A percentile compares a stretch with the other conserved stretches of the same genome.
Evolutionary conservation across 2,113 vertebrate species (phyloP).

Genomic region (Calypte anna): DNA sequence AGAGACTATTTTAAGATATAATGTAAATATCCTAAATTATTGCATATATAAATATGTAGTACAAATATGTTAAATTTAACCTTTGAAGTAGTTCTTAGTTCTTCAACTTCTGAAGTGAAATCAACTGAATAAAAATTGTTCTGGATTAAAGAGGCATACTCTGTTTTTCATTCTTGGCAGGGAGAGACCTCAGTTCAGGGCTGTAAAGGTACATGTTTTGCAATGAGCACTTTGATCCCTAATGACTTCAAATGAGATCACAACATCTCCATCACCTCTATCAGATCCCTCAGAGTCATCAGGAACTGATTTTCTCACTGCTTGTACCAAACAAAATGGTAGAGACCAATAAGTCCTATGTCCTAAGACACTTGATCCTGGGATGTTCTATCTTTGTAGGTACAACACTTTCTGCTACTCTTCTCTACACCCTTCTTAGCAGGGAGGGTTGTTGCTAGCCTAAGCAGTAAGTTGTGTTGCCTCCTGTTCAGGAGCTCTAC

Average conservation of each 20-base stretch:
- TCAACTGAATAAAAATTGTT: neutral
- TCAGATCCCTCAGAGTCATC: neutral
- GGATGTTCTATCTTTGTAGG: neutral
- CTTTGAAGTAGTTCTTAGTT: conserved; percentile 29
- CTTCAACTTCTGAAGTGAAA: neutral
- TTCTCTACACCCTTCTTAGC: neutral
- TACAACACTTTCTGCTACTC: neutral
- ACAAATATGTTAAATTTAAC: conserved; percentile 11
- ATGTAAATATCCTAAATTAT: conserved; percentile 1
- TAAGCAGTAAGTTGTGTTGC: neutral
- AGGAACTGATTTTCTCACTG: neutral
- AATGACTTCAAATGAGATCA: neutral
- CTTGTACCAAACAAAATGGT: neutral
- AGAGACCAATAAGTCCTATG: accelerated
- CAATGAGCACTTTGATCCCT: neutral
- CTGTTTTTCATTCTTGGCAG: neutral
- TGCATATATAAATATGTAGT: neutral
- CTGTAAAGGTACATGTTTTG: neutral
- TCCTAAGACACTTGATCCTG: neutral
- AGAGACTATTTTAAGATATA: neutral
- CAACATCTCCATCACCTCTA: neutral
- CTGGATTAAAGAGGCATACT: neutral
- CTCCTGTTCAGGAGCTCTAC: neutral
- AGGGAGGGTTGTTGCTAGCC: neutral
- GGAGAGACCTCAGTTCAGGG: neutral